Percentiles rank a stretch among this genome's conserved stretches.
phyloP scores from a whole-genome alignment of 1,140 invertebrate species.

The Leptopilina clavipes region DNA sequence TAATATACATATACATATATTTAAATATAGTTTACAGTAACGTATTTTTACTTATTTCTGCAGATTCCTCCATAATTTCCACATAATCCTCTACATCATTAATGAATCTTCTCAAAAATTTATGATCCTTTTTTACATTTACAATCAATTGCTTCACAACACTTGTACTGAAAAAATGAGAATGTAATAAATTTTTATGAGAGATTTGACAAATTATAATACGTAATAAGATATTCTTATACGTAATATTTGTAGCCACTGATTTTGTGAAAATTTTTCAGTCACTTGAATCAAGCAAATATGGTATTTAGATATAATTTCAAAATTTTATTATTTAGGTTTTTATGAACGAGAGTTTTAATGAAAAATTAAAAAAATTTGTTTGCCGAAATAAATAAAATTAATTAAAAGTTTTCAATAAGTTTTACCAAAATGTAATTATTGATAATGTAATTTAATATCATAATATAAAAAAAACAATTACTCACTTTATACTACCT shows the following conservation, averaged over 20 bases:
- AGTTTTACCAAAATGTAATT: too few relatives aligned
- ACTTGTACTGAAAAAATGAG: slow-evolving; percentile 56
- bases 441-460: not conserved
- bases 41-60: not conserved
- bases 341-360: too few relatives aligned
- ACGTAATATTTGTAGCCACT: too few relatives aligned
- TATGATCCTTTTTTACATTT: slow-evolving; percentile 60
- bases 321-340: too few relatives aligned
- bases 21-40: not conserved
- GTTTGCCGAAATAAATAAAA: too few relatives aligned
- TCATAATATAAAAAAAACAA: slow-evolving; percentile 25
- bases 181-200: slow-evolving; percentile 17
- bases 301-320: too few relatives aligned
- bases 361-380: too few relatives aligned
- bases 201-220: not conserved
- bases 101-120: slow-evolving; percentile 60
- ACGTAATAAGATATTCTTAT: too few relatives aligned
- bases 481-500: slow-evolving; percentile 58
- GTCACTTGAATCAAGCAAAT: too few relatives aligned
- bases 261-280: too few relatives aligned
- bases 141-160: slow-evolving; percentile 58
- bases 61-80: slow-evolving; percentile 56
- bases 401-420: too few relatives aligned
- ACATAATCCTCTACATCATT: slow-evolving; percentile 61
- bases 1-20: too few relatives aligned